These are phyloP conservation scores for Panopea generosa DNA, from an alignment of 2,888 invertebrate genomes.

Conservation along the genomic window DNA sequence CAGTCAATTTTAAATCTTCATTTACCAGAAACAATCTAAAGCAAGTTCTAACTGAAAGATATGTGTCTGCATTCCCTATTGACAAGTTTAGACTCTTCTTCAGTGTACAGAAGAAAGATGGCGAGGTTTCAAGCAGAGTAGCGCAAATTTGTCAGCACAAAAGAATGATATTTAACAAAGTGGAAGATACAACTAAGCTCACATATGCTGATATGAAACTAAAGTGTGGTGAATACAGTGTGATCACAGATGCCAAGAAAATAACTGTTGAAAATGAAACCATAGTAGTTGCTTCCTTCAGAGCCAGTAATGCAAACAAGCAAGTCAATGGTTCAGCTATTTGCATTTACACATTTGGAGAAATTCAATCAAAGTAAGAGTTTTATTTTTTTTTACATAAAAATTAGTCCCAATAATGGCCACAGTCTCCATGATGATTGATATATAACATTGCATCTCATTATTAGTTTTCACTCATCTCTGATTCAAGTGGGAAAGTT, in stretches of 20 bases:
- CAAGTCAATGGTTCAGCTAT: constrained; percentile 9
- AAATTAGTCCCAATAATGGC: no score
- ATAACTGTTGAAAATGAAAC: not conserved
- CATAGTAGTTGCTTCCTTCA: constrained; percentile 6
- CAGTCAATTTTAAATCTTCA: no score
- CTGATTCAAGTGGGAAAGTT: no score
- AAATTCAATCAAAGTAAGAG: not conserved
- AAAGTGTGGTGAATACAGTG: constrained; percentile 3
- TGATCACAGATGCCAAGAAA: constrained; percentile 7
- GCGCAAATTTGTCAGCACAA: constrained; percentile 12
- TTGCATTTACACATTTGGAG: constrained; percentile 6
- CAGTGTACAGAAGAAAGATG: constrained; percentile 5
- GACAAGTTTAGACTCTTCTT: constrained; percentile 7
- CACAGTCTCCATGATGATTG: no score
- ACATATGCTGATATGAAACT: constrained; percentile 14
- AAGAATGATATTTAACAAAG: no score
- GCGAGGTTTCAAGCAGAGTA: not conserved
- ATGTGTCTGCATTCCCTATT: not conserved
- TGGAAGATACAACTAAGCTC: not conserved
- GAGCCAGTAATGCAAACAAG: not conserved
- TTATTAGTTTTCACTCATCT: no score
- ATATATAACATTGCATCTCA: no score
- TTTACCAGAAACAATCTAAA: no score
- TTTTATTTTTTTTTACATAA: no score
- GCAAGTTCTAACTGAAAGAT: constrained; percentile 1